phyloP scores from a whole-genome alignment of 2,888 invertebrate genomes.

The Agrotis puta region DNA sequence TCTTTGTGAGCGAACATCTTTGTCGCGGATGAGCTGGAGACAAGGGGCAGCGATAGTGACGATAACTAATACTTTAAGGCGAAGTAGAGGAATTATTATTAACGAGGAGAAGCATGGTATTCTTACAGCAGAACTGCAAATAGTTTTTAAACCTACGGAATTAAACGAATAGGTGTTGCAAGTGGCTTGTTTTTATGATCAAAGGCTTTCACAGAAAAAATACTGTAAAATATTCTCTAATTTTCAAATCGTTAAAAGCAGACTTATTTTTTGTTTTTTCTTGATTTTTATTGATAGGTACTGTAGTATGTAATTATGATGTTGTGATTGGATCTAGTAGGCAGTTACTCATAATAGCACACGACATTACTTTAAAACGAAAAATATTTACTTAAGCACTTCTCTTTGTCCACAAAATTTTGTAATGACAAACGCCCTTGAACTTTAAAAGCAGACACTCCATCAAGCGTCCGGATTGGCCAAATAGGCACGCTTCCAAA shows the following conservation, averaged over 20 bases:
- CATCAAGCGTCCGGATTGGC: slow-evolving; percentile 17
- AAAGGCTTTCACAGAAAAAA: not conserved
- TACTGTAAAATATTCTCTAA: not conserved
- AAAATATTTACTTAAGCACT: not conserved
- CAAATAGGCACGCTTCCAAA: slow-evolving; percentile 51
- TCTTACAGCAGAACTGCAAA: too few relatives aligned
- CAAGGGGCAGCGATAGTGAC: not conserved
- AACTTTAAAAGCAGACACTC: slow-evolving; percentile 25
- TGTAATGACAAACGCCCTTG: slow-evolving; percentile 17
- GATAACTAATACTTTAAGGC: not conserved
- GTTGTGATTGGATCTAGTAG: slow-evolving; percentile 7
- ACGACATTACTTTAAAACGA: slow-evolving; percentile 16
- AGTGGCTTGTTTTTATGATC: too few relatives aligned
- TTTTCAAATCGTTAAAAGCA: too few relatives aligned
- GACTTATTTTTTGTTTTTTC: too few relatives aligned
- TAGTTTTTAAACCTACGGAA: too few relatives aligned
- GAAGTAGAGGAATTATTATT: not conserved
- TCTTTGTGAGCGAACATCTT: slow-evolving; percentile 31
- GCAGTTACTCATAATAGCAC: not conserved
- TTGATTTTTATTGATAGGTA: too few relatives aligned
- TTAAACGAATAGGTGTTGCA: too few relatives aligned
- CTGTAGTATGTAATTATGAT: too few relatives aligned
- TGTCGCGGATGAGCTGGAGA: slow-evolving; percentile 21
- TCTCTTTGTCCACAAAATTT: not conserved
- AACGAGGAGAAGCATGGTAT: not conserved